These are phyloP conservation scores for Etheostoma cragini DNA, from an alignment of 2,113 vertebrate genomes.

Conservation along the genomic window DNA sequence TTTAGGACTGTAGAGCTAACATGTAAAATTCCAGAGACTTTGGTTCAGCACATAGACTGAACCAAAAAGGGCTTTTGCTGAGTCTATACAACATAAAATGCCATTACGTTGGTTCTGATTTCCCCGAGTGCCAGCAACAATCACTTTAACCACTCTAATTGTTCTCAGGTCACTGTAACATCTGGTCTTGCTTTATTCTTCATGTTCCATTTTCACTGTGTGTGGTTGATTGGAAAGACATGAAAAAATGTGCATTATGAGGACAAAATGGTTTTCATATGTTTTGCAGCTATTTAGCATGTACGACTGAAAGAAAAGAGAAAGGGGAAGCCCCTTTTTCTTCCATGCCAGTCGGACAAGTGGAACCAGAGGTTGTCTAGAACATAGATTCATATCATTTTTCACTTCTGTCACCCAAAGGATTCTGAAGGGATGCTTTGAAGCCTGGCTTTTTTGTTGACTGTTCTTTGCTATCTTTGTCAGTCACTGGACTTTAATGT, in stretches of 20 bases:
- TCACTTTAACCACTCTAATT: slow-evolving; percentile 43
- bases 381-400: neutral
- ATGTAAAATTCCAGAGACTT: slow-evolving; percentile 46
- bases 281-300: slow-evolving; percentile 43
- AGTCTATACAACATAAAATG: slow-evolving; percentile 12
- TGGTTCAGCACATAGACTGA: slow-evolving; percentile 10
- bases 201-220: slow-evolving; percentile 46
- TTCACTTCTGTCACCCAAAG: neutral
- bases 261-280: slow-evolving; percentile 55
- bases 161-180: slow-evolving; percentile 48
- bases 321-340: slow-evolving; percentile 7
- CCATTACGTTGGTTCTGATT: slow-evolving; percentile 29
- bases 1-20: slow-evolving; percentile 34
- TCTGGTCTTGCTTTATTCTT: slow-evolving; percentile 58
- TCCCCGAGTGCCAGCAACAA: slow-evolving; percentile 14
- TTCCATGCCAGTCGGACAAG: slow-evolving; percentile 34
- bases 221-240: slow-evolving; percentile 23
- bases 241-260: slow-evolving; percentile 17
- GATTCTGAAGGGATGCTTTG: neutral
- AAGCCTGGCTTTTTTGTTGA: slow-evolving; percentile 14
- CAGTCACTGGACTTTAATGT: neutral
- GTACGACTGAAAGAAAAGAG: too few relatives aligned
- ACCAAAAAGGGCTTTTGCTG: neutral
- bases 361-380: slow-evolving; percentile 8
- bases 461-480: slow-evolving; percentile 13